A percentile compares a stretch with the other conserved stretches of the same genome.
These are phyloP conservation scores for Plebejus argus DNA, from an alignment of 2,888 invertebrate species.

Conservation along the genomic window DNA sequence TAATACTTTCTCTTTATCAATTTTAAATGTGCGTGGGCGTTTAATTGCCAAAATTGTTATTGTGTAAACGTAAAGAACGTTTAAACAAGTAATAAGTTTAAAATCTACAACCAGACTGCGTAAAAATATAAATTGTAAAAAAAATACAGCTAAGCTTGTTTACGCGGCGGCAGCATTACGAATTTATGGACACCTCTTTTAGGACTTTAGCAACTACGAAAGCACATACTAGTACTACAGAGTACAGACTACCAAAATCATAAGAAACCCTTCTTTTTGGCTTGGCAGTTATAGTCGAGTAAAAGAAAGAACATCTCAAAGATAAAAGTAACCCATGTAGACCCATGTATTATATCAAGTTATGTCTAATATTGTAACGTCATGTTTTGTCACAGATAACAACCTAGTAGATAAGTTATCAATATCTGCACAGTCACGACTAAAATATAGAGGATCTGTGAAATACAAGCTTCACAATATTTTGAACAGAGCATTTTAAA, in stretches of 20 bases:
- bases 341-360: neutral
- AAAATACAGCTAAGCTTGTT: too few relatives aligned
- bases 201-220: too few relatives aligned
- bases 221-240: too few relatives aligned
- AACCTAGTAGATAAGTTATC: neutral
- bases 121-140: too few relatives aligned
- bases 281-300: too few relatives aligned
- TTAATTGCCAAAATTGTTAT: neutral
- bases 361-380: neutral
- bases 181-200: too few relatives aligned
- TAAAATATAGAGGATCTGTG: neutral
- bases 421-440: neutral
- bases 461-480: neutral
- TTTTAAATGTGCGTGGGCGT: slow-evolving; percentile 5
- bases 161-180: too few relatives aligned
- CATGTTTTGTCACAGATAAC: neutral
- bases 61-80: neutral
- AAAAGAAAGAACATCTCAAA: too few relatives aligned
- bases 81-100: neutral
- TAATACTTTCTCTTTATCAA: slow-evolving; percentile 12
- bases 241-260: too few relatives aligned
- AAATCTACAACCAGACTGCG: neutral
- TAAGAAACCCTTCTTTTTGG: too few relatives aligned
- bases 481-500: neutral
- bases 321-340: neutral